phyloP scores from a whole-genome alignment of 2,888 invertebrate genomes.

The Caenorhabditis wallacei region DNA sequence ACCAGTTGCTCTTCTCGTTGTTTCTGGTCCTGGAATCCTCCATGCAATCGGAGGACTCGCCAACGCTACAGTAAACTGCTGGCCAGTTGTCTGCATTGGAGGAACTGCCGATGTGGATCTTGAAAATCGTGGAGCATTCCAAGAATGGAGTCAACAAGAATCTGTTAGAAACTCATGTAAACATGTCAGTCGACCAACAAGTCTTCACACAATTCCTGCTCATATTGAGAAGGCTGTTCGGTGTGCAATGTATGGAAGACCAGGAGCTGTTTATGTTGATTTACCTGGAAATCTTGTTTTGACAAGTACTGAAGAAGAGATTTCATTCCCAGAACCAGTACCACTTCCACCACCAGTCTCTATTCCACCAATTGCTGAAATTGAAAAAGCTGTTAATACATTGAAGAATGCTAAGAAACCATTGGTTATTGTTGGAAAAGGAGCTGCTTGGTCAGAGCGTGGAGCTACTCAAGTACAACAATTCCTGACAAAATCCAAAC shows the following conservation, averaged over 20 bases:
- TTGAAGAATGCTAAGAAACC: constrained; percentile 89
- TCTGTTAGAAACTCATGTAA: constrained; percentile 93
- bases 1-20: constrained; percentile 90
- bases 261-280: constrained; percentile 93
- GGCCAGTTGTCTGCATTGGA: constrained; percentile 94
- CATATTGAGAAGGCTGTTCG: constrained; percentile 87
- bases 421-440: constrained; percentile 93
- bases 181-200: constrained; percentile 92
- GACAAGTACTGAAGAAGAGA: constrained; percentile 69
- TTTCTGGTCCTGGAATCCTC: constrained; percentile 95
- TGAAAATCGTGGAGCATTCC: constrained; percentile 93
- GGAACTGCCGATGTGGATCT: constrained; percentile 94
- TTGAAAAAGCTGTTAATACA: constrained; percentile 88
- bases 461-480: constrained; percentile 76
- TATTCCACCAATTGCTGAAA: constrained; percentile 88
- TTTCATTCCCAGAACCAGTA: constrained; percentile 72
- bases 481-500: constrained; percentile 87
- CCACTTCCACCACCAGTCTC: constrained; percentile 87
- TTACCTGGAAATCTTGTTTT: constrained; percentile 89
- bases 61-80: constrained; percentile 96
- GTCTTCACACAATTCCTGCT: constrained; percentile 83
- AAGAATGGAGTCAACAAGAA: constrained; percentile 92
- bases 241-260: constrained; percentile 90
- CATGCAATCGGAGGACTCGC: constrained; percentile 96
- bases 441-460: constrained; percentile 79